These are phyloP conservation scores for Chesias legatella DNA, from an alignment of 2,888 invertebrate genomes.

Conservation along the genomic window DNA sequence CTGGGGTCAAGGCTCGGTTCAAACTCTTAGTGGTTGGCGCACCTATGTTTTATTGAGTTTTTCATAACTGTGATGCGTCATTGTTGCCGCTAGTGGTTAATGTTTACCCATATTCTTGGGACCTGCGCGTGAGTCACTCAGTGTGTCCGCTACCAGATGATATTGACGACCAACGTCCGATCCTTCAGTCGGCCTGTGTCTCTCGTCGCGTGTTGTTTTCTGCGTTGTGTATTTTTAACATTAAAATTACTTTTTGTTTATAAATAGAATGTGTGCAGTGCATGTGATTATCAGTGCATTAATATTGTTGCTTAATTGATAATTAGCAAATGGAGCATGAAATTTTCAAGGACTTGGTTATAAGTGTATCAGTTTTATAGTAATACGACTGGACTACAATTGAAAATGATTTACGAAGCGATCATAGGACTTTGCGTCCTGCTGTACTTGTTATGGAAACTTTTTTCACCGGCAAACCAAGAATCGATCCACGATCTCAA, in stretches of 20 bases:
- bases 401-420: constrained; percentile 66
- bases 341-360: constrained; percentile 46
- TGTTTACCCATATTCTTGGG: constrained; percentile 64
- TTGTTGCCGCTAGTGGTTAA: constrained; percentile 47
- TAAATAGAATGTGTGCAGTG: constrained; percentile 25
- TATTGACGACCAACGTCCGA: constrained; percentile 51
- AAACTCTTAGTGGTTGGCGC: constrained; percentile 46
- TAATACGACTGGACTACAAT: constrained; percentile 54
- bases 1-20: constrained; percentile 32
- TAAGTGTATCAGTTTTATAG: constrained; percentile 48
- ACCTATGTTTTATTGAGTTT: constrained; percentile 49
- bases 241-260: constrained; percentile 26
- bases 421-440: constrained; percentile 60
- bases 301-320: constrained; percentile 40
- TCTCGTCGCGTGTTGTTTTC: constrained; percentile 31
- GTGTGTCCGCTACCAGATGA: constrained; percentile 55
- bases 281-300: constrained; percentile 30
- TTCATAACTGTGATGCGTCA: constrained; percentile 62
- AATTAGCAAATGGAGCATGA: constrained; percentile 53
- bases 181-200: constrained; percentile 53
- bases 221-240: constrained; percentile 35
- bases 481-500: constrained; percentile 22
- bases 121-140: constrained; percentile 65
- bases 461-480: constrained; percentile 39
- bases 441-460: constrained; percentile 62